These are phyloP conservation scores for Phoxinus phoxinus DNA, from an alignment of 2,113 vertebrate species.

Conservation along the genomic window DNA sequence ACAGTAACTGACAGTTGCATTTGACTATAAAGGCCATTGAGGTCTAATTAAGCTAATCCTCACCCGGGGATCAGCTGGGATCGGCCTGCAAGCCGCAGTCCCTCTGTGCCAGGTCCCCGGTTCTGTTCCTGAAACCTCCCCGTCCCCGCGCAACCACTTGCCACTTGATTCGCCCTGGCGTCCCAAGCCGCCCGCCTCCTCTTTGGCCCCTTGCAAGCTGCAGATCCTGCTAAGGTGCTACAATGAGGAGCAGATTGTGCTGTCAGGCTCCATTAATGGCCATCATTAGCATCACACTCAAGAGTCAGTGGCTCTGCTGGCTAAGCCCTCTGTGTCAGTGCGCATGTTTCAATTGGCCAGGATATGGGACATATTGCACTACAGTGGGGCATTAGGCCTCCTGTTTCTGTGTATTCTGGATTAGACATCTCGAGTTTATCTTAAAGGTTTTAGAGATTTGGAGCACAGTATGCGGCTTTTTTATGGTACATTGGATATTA, in stretches of 20 bases:
- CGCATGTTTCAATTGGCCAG: conserved; percentile 28
- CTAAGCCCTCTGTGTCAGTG: conserved; percentile 71
- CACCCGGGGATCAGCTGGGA: conserved; percentile 88
- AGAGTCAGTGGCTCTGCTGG: conserved; percentile 77
- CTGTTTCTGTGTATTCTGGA: conserved; percentile 28
- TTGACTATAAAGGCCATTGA: conserved; percentile 67
- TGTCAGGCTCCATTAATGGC: conserved; percentile 98
- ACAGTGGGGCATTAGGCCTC: conserved; percentile 21
- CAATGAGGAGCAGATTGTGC: conserved; percentile 99
- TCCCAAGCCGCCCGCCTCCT: conserved; percentile 71
- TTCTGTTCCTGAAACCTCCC: conserved; percentile 70
- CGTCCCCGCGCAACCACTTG: conserved; percentile 59
- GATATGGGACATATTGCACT: conserved; percentile 33
- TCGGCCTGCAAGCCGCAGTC: conserved; percentile 73
- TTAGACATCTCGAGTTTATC: background rate
- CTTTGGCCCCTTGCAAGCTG: conserved; percentile 83
- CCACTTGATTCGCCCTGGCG: conserved; percentile 68
- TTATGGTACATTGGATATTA: background rate
- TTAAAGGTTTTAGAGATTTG: background rate
- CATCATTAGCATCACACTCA: conserved; percentile 98
- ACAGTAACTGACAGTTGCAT: conserved; percentile 66
- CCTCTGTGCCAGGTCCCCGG: conserved; percentile 59
- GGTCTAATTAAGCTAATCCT: conserved; percentile 96
- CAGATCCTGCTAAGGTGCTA: conserved; percentile 84
- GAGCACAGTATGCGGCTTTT: background rate